A percentile compares a stretch with the other conserved stretches of the same genome.
These are phyloP conservation scores for Pagetopsis macropterus DNA, from an alignment of 2,797 vertebrate species.

Conservation along the genomic window DNA sequence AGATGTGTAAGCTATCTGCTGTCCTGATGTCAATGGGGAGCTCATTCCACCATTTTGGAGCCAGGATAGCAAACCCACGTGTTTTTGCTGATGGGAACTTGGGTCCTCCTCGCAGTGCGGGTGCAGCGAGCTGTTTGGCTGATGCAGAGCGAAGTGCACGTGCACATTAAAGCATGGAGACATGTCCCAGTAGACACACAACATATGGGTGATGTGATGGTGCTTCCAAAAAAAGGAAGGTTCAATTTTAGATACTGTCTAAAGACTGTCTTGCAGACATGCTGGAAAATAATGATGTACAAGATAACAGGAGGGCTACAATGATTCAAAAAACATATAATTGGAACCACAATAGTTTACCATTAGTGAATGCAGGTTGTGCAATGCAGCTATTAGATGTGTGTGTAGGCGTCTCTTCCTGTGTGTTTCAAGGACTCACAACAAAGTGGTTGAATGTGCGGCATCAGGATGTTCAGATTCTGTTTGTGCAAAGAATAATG, in stretches of 20 bases:
- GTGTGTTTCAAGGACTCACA: conserved; percentile 9
- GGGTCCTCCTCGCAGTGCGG: too few species aligned
- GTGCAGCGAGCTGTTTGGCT: too few species aligned
- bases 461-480: conserved; percentile 8
- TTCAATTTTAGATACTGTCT: not conserved
- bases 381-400: conserved; percentile 11
- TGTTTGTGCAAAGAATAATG: conserved; percentile 19
- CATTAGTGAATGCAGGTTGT: not conserved
- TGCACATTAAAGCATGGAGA: too few species aligned
- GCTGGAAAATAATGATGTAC: not conserved
- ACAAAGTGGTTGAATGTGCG: conserved; percentile 26
- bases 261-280: not conserved
- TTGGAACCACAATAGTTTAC: not conserved
- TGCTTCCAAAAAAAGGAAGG: conserved; percentile 2
- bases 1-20: too few species aligned
- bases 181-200: too few species aligned
- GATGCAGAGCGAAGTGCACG: too few species aligned
- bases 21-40: too few species aligned
- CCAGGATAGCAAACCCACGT: too few species aligned
- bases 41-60: too few species aligned
- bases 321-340: not conserved
- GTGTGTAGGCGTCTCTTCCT: conserved; percentile 12
- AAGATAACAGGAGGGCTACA: not conserved
- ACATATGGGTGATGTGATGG: not conserved
- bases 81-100: too few species aligned